Evolutionary conservation across 2,888 invertebrate species (phyloP).

Genomic region (Philopedon plagiatum): DNA sequence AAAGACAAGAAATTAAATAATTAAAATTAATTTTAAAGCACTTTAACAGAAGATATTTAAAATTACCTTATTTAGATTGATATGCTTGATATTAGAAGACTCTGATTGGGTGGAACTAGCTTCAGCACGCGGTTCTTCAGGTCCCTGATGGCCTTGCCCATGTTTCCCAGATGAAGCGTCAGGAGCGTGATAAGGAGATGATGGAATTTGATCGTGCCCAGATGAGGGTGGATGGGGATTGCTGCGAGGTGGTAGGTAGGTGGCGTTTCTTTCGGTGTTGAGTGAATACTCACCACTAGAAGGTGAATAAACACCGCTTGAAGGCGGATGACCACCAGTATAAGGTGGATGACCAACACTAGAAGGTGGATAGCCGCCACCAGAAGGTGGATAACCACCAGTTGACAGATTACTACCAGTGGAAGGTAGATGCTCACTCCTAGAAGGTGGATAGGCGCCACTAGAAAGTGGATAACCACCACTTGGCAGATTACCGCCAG

Average conservation of each 20-base stretch:
- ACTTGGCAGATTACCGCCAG: constrained; percentile 44
- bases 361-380: constrained; percentile 49
- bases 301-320: constrained; percentile 26
- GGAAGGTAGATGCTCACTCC: constrained; percentile 49
- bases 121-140: constrained; percentile 57
- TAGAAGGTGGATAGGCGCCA: too few relatives aligned
- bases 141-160: constrained; percentile 49
- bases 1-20: too few relatives aligned
- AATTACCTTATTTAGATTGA: constrained; percentile 53
- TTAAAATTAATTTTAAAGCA: too few relatives aligned
- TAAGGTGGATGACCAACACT: constrained; percentile 1
- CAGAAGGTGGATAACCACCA: constrained; percentile 50
- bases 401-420: not conserved
- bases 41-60: too few relatives aligned
- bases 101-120: constrained; percentile 50
- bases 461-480: too few relatives aligned
- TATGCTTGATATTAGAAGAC: constrained; percentile 14
- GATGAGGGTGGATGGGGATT: constrained; percentile 43
- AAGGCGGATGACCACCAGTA: constrained; percentile 46
- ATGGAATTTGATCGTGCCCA: constrained; percentile 25
- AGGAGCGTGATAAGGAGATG: constrained; percentile 62
- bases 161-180: constrained; percentile 61
- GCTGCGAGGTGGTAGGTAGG: constrained; percentile 42
- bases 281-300: too few relatives aligned
- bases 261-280: constrained; percentile 10